These are phyloP conservation scores for Drosophila pseudotakahashii DNA, from an alignment of 2,888 invertebrate species.

Conservation along the genomic window DNA sequence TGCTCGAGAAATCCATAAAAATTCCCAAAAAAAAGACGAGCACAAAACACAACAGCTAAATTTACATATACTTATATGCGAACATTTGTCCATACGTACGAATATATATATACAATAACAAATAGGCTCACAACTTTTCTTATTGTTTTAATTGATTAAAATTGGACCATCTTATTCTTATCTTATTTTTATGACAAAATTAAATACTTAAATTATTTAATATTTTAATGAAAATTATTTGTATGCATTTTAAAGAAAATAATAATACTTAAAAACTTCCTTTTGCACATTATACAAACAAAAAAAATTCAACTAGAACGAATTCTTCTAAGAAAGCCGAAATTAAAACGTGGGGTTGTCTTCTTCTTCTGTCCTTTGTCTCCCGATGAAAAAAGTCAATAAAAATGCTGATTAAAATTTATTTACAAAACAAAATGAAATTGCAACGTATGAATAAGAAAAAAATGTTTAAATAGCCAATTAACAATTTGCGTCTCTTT, in stretches of 20 bases:
- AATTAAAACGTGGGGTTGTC: conserved; percentile 11
- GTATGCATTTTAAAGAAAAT: no score
- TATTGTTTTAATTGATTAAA: neutral
- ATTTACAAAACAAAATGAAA: conserved; percentile 52
- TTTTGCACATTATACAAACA: no score
- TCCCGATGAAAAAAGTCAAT: conserved; percentile 30
- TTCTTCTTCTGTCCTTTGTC: conserved; percentile 19
- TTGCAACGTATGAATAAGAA: conserved; percentile 28
- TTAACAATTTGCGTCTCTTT: conserved; percentile 70
- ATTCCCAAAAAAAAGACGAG: conserved; percentile 23
- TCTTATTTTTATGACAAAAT: no score
- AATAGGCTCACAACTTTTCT: neutral
- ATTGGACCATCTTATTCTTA: no score
- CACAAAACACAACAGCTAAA: conserved; percentile 16
- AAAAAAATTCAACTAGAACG: neutral
- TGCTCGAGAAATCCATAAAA: conserved; percentile 66
- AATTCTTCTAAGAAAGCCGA: conserved; percentile 17
- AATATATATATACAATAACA: neutral
- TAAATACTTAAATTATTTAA: no score
- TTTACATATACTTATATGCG: conserved; percentile 10
- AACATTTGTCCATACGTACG: neutral
- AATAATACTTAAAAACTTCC: no score
- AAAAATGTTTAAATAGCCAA: conserved; percentile 64
- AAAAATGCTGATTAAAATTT: conserved; percentile 46
- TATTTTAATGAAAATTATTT: no score